Conservation (phyloP, 2,113 vertebrate genomes). For the Onychostruthus taczanowskii region DNA sequence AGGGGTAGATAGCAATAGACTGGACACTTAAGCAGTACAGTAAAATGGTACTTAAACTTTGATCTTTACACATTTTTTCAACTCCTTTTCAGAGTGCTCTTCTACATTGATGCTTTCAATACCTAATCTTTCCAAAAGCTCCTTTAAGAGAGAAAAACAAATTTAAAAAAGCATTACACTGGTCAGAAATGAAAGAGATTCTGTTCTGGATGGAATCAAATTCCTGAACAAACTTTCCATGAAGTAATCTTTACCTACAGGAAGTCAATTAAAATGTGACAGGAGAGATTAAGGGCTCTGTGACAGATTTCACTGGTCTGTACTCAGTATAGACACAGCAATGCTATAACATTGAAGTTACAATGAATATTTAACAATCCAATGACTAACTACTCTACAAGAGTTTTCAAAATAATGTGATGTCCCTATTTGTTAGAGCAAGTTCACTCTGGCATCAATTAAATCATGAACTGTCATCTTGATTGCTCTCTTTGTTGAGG, state of each 20-base stretch:
- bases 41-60: conserved; percentile 57
- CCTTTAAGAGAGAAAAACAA: not conserved
- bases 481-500: conserved; percentile 93
- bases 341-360: conserved; percentile 79
- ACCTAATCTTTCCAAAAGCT: conserved; percentile 20
- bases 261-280: conserved; percentile 95
- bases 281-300: conserved; percentile 89
- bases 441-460: conserved; percentile 90
- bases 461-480: conserved; percentile 89
- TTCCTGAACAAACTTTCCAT: conserved; percentile 82
- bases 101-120: not conserved
- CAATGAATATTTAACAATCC: conserved; percentile 88
- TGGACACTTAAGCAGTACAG: not conserved
- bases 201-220: conserved; percentile 61
- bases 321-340: conserved; percentile 76
- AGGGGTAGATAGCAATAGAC: not conserved
- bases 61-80: conserved; percentile 11
- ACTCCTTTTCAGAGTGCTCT: not conserved
- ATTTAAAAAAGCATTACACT: not conserved
- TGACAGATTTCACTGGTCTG: conserved; percentile 83
- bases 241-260: conserved; percentile 91
- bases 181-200: conserved; percentile 13
- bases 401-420: conserved; percentile 94
- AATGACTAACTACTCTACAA: conserved; percentile 83
- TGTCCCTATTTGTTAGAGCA: conserved; percentile 90